Base-by-base conservation (phyloP, 2,113 vertebrate species). In the Sarotherodon lohbergeri region DNA sequence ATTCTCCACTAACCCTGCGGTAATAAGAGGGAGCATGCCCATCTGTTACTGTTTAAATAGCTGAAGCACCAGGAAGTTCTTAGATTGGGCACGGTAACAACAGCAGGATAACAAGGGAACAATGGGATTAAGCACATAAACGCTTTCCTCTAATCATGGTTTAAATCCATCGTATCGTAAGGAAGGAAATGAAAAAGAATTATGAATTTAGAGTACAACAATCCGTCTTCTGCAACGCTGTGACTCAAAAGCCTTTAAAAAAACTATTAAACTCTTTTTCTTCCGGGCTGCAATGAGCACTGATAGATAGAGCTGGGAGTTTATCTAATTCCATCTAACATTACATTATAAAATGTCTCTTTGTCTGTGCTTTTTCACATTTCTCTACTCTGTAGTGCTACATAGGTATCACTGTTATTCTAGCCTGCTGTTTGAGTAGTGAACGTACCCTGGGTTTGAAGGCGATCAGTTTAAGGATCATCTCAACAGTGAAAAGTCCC, bases 381-480 rank as follows among this genome's bases (percentile, higher is more conserved):
- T 24, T 81, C 46, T 36, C 19, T 8, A 6, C 7, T 57, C 22
- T 39, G 39, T 46, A 41, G 5, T 29, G 5, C 50, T 22, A 29
- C 24, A 50, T 14, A 48, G 27, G 27, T 52, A 1, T 29, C 27
- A 13, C 16, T 32, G 46, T 52, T 78, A 52, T 34, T 78, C 46
- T 52, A 78, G 27, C 27, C 27, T 19, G 46, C 10, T 32, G 43
- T 78, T 78, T 78, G 11, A 81, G 68, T 43, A 9, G 34, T 52
- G 54, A 43, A 92, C 92, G 50, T 98, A 99, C 99, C 98, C 99
- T 98, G 93, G 99, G 99, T 94, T 99, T 99, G 96, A 99, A 99
- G 96, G 99, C 99, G n/a, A 99, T 99, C 89, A 99, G 96, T 84
- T 99, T 99, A 89, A 99, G 97, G 94, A 99, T 97, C 98, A 99